Evolutionary conservation across 1,140 invertebrate genomes (phyloP), one percentile per base, ranked within the genome.

Genomic region (Anoplophora glabripennis): DNA sequence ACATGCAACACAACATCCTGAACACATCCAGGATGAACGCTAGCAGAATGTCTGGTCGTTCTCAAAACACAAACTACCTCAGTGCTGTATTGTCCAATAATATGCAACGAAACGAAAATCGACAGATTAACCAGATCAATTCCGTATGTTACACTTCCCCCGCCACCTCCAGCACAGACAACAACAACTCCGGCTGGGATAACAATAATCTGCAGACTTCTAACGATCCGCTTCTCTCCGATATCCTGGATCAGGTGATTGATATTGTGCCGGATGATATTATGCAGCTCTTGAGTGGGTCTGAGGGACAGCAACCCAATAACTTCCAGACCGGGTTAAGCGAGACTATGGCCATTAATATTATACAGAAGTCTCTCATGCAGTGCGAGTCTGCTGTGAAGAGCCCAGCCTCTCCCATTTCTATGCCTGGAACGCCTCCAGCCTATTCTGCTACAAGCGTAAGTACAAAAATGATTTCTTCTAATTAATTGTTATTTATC

Each of bases 281-380:
- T 64, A 74, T 78, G 57, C 80, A 77, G 69, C 70, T 82, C 49
- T 69, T 83, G 61, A 79, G 79, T 62, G 69, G 66, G 18, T 77
- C 78, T 5, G 72, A 75, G 33, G 64, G 65, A 55, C 76, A 76
- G 36, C 76, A 74, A 40, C 67, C 33, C 48, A 74, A 66, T 60
- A 71, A 69, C 64, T 73, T 63, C 38, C 66, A 67, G 55, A 62
- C 81, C 72, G 79, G 79, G 36, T 75, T 84, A 63, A 86, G 86
- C 65, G 90, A 93, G 68, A 87, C 87, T 72, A 84, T 89, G 76
- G 93, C 90, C 12, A 96, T 96, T 51, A 90, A 88, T 70, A 90
- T 86, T 8, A 97, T 97, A 70, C 90, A 93, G 69, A 87, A 92
- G 73, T 90, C 90, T 70, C 79, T 97, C 56, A 96, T 96, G 92